Evolutionary conservation across 2,888 invertebrate species (phyloP).

Genomic region (Aphidoletes aphidimyza): DNA sequence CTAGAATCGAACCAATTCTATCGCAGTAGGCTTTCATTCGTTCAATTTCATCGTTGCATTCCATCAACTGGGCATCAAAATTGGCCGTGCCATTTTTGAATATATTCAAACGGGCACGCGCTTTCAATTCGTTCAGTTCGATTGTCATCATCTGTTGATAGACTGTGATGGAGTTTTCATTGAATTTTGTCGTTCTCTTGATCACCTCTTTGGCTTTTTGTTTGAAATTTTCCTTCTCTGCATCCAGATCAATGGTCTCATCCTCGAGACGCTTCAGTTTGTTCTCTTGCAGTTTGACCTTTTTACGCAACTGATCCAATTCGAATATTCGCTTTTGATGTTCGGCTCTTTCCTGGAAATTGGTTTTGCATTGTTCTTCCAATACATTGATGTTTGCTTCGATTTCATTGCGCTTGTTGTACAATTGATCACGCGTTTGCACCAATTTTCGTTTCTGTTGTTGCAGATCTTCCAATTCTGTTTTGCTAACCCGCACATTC

Average conservation of each 20-base stretch:
- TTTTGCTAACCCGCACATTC: constrained; percentile 71
- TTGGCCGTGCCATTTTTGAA: constrained; percentile 60
- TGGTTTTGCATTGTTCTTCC: constrained; percentile 61
- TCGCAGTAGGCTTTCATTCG: constrained; percentile 61
- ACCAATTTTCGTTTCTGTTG: constrained; percentile 57
- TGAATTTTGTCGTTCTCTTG: constrained; percentile 61
- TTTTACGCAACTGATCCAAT: constrained; percentile 57
- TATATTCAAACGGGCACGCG: constrained; percentile 60
- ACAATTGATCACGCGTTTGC: constrained; percentile 59
- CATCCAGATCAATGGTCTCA: constrained; percentile 59
- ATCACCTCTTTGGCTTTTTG: constrained; percentile 58
- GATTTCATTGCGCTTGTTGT: constrained; percentile 60
- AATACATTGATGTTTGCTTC: constrained; percentile 61
- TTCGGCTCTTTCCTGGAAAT: constrained; percentile 61
- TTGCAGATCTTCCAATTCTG: constrained; percentile 65
- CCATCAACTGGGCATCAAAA: constrained; percentile 58
- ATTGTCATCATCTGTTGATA: constrained; percentile 61
- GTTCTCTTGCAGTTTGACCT: constrained; percentile 59
- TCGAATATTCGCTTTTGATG: constrained; percentile 60
- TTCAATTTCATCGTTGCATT: constrained; percentile 59
- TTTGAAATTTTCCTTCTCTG: constrained; percentile 61
- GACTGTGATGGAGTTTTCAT: constrained; percentile 61
- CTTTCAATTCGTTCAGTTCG: constrained; percentile 60
- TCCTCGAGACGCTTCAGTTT: constrained; percentile 58
- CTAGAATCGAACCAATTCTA: background rate